Evolutionary conservation across 2,888 invertebrate species (phyloP).

Genomic region (Drosophila anomelani): DNA sequence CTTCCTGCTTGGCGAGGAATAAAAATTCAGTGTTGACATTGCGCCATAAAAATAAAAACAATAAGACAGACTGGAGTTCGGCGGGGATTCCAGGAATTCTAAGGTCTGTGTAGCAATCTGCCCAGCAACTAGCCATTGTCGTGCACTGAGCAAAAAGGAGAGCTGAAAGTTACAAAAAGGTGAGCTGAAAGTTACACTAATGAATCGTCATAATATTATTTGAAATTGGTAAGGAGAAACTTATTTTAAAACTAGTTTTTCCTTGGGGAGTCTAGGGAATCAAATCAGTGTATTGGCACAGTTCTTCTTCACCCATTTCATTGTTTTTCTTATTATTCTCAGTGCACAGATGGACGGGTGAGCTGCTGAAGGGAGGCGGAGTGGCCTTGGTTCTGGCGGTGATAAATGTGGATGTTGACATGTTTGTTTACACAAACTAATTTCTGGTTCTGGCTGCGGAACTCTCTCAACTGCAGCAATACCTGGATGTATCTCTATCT

Average conservation of each 20-base stretch:
- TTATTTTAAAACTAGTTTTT: neutral
- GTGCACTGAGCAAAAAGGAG: neutral
- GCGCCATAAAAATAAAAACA: slow-evolving; percentile 70
- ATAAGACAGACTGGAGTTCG: slow-evolving; percentile 27
- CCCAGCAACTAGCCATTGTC: slow-evolving; percentile 1
- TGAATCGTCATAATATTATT: neutral
- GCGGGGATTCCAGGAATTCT: slow-evolving; percentile 36
- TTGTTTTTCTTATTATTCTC: neutral
- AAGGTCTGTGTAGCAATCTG: slow-evolving; percentile 39
- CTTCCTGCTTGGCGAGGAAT: slow-evolving; percentile 17
- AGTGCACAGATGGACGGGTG: slow-evolving; percentile 26
- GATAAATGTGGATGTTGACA: slow-evolving; percentile 67
- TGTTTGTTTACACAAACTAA: slow-evolving; percentile 77
- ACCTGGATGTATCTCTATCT: slow-evolving; percentile 48
- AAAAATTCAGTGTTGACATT: slow-evolving; percentile 77
- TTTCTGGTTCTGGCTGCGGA: slow-evolving; percentile 52
- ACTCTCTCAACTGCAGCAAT: slow-evolving; percentile 35
- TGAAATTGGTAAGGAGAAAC: neutral
- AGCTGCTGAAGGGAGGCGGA: slow-evolving; percentile 10
- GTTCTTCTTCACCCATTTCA: neutral
- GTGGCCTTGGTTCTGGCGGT: slow-evolving; percentile 33
- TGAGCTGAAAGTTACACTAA: neutral
- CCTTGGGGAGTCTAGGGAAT: neutral
- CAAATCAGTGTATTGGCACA: neutral
- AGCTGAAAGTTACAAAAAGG: too few species aligned